Conservation (phyloP, 1,140 invertebrate genomes). For the Dreissena polymorpha region DNA sequence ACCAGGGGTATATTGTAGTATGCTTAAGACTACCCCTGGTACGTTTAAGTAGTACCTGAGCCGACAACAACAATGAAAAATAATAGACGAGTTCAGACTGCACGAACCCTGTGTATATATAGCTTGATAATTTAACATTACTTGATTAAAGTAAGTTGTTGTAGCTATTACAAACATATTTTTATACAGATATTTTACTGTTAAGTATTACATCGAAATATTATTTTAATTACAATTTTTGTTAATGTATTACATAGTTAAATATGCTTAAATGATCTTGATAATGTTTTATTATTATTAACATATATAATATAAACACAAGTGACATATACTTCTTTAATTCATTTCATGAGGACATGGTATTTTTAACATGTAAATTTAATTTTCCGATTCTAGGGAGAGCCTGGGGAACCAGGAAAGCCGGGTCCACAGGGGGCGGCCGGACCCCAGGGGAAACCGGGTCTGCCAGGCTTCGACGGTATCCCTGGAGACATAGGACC, state of each 20-base stretch:
- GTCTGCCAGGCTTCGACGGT: constrained; percentile 44
- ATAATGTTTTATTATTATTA: neutral
- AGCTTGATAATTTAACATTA: neutral
- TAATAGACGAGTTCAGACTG: neutral
- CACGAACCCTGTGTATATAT: neutral
- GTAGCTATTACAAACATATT: neutral
- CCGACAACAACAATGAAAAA: no score
- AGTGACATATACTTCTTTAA: no score
- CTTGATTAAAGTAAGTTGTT: neutral
- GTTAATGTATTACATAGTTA: neutral
- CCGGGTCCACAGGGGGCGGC: constrained; percentile 49
- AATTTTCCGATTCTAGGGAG: constrained; percentile 37
- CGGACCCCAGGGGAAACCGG: constrained; percentile 45
- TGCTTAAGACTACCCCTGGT: no score
- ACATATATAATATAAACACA: neutral
- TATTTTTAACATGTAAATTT: no score
- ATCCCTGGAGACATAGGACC: constrained; percentile 26
- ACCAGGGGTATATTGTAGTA: no score
- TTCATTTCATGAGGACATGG: no score
- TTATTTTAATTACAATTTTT: neutral
- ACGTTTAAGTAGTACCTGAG: no score
- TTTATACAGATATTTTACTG: neutral
- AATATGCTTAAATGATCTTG: neutral
- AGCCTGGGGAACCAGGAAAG: constrained; percentile 50
- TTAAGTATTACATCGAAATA: neutral